Evolutionary conservation across 2,888 invertebrate species (phyloP).

Genomic region (Subacronicta megacephala): DNA sequence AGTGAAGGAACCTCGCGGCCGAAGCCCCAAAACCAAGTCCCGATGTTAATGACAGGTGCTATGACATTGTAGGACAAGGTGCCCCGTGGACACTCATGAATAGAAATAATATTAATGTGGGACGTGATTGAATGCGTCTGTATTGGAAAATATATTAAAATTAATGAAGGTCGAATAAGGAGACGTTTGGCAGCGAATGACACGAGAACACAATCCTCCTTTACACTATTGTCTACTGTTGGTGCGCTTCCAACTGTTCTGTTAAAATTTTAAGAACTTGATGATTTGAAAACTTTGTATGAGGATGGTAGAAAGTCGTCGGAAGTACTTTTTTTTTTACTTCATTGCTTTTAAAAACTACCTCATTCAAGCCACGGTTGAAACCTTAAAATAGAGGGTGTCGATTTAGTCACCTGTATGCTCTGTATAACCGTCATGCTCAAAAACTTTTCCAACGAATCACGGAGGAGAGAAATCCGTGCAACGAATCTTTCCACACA

Average conservation of each 20-base stretch:
- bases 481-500: no score
- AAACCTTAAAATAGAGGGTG: no score
- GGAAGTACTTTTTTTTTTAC: neutral
- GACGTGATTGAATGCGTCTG: constrained; percentile 19
- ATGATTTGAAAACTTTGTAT: no score
- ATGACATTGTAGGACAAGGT: constrained; percentile 34
- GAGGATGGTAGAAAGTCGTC: neutral
- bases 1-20: neutral
- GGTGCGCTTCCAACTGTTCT: neutral
- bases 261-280: no score
- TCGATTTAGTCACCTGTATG: no score
- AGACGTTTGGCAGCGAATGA: constrained; percentile 14
- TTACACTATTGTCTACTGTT: neutral
- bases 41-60: constrained; percentile 20
- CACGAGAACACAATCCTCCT: neutral
- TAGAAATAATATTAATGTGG: constrained; percentile 24
- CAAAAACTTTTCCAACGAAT: no score
- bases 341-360: neutral
- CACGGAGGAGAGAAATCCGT: no score
- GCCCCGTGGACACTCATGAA: constrained; percentile 14
- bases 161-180: constrained; percentile 15
- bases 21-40: constrained; percentile 10
- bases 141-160: constrained; percentile 16
- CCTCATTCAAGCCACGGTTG: no score
- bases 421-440: no score